A percentile compares a stretch with the other conserved stretches of the same genome.
phyloP scores from a whole-genome alignment of 2,888 invertebrate genomes.

The Galeopsomyia nigrocyanea region DNA sequence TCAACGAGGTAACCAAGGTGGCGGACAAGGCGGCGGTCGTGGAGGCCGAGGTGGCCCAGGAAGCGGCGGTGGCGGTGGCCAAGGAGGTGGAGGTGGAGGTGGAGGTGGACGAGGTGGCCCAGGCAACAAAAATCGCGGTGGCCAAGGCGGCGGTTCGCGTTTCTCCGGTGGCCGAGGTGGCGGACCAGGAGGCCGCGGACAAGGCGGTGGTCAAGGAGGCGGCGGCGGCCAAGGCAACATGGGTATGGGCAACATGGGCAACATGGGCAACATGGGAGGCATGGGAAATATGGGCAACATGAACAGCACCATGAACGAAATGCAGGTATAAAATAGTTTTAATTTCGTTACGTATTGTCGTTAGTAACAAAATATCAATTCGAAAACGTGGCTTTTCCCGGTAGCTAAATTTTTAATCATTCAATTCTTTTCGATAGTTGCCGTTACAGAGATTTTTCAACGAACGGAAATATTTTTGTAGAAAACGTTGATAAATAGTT shows the following conservation, averaged over 20 bases:
- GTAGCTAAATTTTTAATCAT: no score
- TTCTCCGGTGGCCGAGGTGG: conserved; percentile 40
- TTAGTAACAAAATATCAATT: no score
- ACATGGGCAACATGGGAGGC: conserved; percentile 53
- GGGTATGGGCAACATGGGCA: conserved; percentile 51
- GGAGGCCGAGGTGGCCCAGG: conserved; percentile 40
- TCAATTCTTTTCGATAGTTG: no score
- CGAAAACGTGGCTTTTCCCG: no score
- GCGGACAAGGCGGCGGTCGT: conserved; percentile 43
- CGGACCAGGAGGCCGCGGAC: conserved; percentile 13
- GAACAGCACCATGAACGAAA: conserved; percentile 37
- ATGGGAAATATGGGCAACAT: conserved; percentile 42
- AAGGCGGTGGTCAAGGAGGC: conserved; percentile 50
- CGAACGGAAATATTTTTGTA: no score
- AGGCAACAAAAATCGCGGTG: conserved; percentile 53
- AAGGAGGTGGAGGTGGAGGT: conserved; percentile 52
- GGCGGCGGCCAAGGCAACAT: conserved; percentile 50
- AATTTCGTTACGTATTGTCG: not conserved
- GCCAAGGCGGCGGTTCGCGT: conserved; percentile 49
- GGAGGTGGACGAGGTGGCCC: conserved; percentile 45
- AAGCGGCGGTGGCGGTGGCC: conserved; percentile 52
- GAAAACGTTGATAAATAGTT: no score
- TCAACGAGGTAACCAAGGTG: conserved; percentile 47
- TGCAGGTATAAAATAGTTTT: conserved; percentile 31
- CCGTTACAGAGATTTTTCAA: no score